These are phyloP conservation scores for Engystomops pustulosus DNA, from an alignment of 2,113 vertebrate genomes.

Conservation along the genomic window DNA sequence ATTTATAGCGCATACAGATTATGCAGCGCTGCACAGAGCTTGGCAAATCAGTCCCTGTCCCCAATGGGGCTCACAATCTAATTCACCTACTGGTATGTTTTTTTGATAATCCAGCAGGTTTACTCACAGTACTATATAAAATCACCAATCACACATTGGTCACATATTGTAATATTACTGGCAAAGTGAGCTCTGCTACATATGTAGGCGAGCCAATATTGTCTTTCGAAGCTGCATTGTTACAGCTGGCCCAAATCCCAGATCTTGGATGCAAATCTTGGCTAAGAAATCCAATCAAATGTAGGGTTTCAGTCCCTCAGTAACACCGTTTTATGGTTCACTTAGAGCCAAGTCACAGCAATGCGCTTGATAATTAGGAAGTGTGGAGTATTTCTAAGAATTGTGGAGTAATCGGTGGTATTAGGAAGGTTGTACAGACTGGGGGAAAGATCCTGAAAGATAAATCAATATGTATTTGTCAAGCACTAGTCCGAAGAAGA, in stretches of 20 bases:
- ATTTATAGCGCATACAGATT: too few relatives aligned
- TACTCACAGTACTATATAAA: background rate
- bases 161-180: background rate
- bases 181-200: background rate
- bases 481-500: background rate
- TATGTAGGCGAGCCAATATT: background rate
- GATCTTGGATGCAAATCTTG: background rate
- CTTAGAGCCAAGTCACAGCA: background rate
- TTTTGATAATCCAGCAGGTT: background rate
- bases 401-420: background rate
- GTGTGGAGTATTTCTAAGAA: background rate
- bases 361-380: background rate
- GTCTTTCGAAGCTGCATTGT: background rate
- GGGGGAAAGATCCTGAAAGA: background rate
- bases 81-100: too few relatives aligned
- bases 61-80: too few relatives aligned
- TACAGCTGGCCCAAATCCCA: background rate
- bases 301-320: background rate
- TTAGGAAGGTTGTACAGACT: background rate
- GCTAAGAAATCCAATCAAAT: background rate
- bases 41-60: too few relatives aligned
- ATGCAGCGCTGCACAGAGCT: too few relatives aligned
- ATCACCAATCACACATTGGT: background rate
- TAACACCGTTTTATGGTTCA: background rate
- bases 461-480: constrained; percentile 5